Base-by-base conservation (phyloP, 2,797 vertebrate species). In the Moxostoma hubbsi region DNA sequence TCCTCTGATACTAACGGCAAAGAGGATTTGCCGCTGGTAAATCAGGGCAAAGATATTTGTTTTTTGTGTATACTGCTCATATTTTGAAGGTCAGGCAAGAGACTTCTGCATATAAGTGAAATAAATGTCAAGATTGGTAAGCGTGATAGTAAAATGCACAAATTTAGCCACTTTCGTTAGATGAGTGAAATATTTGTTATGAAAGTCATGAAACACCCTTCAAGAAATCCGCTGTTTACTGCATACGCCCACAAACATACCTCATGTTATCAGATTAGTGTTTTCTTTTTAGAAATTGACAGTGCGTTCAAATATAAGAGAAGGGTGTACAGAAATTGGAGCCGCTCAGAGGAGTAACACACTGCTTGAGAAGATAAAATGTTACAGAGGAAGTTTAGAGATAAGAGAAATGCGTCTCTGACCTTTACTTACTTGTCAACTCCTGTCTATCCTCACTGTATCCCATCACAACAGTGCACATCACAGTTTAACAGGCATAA, bases 361-460 rank as follows among this genome's bases (percentile, higher is more conserved):
- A 57, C 50, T 15, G 59, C 11, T 24, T 66, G 51, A 67, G 75
- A 73, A 75, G 82, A 83, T 77, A 74, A 80, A 69, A 78, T 73
- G 68, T 69, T 65, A 78, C 62, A 58, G 80, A 72, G 65, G 51
- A 73, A 24, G 62, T 82, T 80, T 55, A 75, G 46, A 73, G 77
- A 55, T 46, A 49, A 81, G 75, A 81, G 77, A 74, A 77, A 83
- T 58, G 24, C 49, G 46, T 81, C 64, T 77, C 59, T 85, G 83
- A 85, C 83, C 82, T 86, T 83, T 72, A 45, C 63, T 80, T 15
- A 64, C 73, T 86, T 86, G 81, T 84, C 82, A 82, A 75, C 18
- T 64, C 62, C 68, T 59, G 62, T 82, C 72, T 62, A 75, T 81
- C 72, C 77, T 81, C 67, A n/a, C 54, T 49, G 70, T 62, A 63